Conservation (phyloP, 2,888 invertebrate species). For the Pseudanteris insignis region DNA sequence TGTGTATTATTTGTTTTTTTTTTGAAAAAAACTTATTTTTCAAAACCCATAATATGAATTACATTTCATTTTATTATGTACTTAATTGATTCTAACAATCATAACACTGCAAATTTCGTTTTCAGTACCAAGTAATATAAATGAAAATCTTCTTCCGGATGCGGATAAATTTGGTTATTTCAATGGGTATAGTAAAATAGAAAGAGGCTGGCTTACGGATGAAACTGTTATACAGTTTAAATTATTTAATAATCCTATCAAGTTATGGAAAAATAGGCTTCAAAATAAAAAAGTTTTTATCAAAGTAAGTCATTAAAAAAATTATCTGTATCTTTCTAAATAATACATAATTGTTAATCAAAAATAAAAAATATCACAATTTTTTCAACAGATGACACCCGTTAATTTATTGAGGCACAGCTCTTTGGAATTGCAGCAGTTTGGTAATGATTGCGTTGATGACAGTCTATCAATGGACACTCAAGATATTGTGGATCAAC, state of each 20-base stretch:
- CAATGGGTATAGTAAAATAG: slow-evolving; percentile 70
- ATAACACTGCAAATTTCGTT: no score
- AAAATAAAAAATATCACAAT: no score
- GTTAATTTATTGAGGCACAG: slow-evolving; percentile 71
- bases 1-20: no score
- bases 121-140: slow-evolving; percentile 57
- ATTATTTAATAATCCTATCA: slow-evolving; percentile 81
- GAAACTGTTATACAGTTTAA: slow-evolving; percentile 87
- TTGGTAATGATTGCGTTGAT: slow-evolving; percentile 58
- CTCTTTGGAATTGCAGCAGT: slow-evolving; percentile 62
- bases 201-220: slow-evolving; percentile 85
- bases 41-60: no score
- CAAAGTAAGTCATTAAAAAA: slow-evolving; percentile 71
- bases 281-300: slow-evolving; percentile 75
- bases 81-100: no score
- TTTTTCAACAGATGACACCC: slow-evolving; percentile 77
- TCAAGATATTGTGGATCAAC: slow-evolving; percentile 64
- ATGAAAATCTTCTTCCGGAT: slow-evolving; percentile 63
- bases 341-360: slow-evolving; percentile 8
- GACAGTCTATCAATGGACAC: slow-evolving; percentile 68
- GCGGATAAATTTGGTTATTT: slow-evolving; percentile 76
- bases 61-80: no score
- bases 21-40: no score
- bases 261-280: slow-evolving; percentile 78
- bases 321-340: neutral